Evolutionary conservation across 2,797 vertebrate species (phyloP), one percentile per base, ranked within the genome.

Genomic region (Brotula barbata): DNA sequence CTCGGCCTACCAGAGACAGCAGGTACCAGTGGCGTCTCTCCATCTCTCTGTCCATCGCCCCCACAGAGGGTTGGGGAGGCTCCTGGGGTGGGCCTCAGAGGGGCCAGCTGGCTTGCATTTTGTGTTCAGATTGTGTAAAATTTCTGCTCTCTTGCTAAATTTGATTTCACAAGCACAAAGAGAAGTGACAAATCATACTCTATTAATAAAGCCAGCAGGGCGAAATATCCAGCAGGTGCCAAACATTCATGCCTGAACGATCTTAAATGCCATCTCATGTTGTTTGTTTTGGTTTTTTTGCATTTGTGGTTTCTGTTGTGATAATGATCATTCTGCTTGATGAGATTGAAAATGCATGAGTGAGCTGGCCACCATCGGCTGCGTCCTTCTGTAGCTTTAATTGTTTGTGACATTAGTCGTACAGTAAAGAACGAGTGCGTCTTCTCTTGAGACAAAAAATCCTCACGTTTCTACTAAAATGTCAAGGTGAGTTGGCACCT

Each of bases 1-100:
- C 88, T 99, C 97, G 0, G 97, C 97, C 73, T 99, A 99, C 89
- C 97, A 99, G 91, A 94, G 96, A 85, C 97, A 99, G 83, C 97
- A 99, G 97, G 97, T 99, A 95, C 83, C 2, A 41, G 42, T 47
- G 31, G 64, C 16, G 1, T 58, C n/a, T 55, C 23, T 25, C 15
- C 23, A 14, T 15, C 11, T 23, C 22, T 9, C 31, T 46, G 20
- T 14, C 53, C 45, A 21, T 46, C 1, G 0, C 7, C 40, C 42
- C 33, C 45, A 52, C 44, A 68, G 15, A 56, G 34, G 11, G 8
- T 1, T 2, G 33, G 14, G 16, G 22, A 28, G 33, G 13, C 1
- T 36, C 19, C 13, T 0, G 16, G 40, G 49, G 28, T 0, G 16
- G 21, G 15, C 13, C 25, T 21, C 22, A 25, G 45, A 28, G 58